phyloP scores from a whole-genome alignment of 2,113 vertebrate species.

The Trogon melanurus region DNA sequence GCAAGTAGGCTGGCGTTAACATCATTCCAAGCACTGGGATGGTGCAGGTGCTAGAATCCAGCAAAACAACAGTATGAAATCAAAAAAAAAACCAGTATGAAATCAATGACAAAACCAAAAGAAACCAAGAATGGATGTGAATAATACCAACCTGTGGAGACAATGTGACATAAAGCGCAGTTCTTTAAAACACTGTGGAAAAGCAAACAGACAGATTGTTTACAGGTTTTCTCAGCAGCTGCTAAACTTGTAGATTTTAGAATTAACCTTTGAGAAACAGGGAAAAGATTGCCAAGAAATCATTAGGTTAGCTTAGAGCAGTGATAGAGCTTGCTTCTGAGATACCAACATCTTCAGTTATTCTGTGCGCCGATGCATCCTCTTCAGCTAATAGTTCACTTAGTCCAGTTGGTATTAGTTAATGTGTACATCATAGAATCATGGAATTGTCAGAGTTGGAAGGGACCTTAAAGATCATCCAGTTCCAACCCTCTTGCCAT shows the following conservation, averaged over 20 bases:
- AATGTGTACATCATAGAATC: neutral
- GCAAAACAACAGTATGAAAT: neutral
- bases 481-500: too few species aligned
- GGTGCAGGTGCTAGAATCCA: neutral
- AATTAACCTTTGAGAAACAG: neutral
- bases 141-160: neutral
- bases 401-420: neutral
- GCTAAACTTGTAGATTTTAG: neutral
- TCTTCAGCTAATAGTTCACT: neutral
- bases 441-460: too few species aligned
- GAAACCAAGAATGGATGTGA: neutral
- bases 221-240: neutral
- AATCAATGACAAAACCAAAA: neutral
- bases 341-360: neutral
- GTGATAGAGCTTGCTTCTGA: neutral
- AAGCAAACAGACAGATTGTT: neutral
- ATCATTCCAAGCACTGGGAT: neutral
- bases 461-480: too few species aligned
- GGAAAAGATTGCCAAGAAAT: neutral
- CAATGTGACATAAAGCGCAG: neutral
- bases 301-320: neutral
- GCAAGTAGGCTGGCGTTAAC: neutral
- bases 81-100: fast-evolving
- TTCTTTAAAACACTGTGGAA: neutral
- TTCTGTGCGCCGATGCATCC: neutral